phyloP scores from a whole-genome alignment of 2,113 vertebrate species.

The Anser brachyrhynchus region DNA sequence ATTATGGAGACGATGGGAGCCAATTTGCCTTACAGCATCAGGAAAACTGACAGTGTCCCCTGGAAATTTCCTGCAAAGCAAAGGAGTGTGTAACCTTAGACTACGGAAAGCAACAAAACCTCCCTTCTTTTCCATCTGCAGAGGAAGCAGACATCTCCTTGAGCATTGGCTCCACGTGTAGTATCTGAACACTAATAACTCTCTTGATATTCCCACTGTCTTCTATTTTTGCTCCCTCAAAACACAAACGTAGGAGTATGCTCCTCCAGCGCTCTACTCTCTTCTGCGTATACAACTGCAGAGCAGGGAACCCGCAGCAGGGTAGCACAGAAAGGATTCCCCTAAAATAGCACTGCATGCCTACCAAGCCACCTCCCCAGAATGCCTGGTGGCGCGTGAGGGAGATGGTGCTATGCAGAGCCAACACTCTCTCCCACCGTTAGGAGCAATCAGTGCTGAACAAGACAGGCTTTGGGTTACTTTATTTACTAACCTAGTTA shows the following conservation, averaged over 20 bases:
- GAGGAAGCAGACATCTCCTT: background rate
- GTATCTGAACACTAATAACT: background rate
- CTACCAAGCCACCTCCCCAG: background rate
- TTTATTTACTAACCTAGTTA: background rate
- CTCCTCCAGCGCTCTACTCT: background rate
- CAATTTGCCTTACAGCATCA: background rate
- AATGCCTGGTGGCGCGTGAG: background rate
- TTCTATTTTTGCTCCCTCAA: background rate
- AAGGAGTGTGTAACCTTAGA: rapidly evolving
- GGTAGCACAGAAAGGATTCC: slow-evolving; percentile 36
- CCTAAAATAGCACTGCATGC: slow-evolving; percentile 26
- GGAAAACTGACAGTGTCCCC: background rate
- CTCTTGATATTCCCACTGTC: background rate
- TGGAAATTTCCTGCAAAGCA: background rate
- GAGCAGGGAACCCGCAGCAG: background rate
- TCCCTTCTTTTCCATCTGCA: background rate
- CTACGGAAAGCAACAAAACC: background rate
- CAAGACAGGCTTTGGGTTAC: background rate
- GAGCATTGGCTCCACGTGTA: background rate
- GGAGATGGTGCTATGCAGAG: background rate
- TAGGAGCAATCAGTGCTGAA: rapidly evolving
- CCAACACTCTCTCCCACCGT: background rate
- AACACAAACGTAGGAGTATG: background rate
- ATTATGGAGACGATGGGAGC: rapidly evolving
- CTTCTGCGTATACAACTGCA: background rate